Base-by-base conservation (phyloP, 2,797 vertebrate species). In the Coluber constrictor region DNA sequence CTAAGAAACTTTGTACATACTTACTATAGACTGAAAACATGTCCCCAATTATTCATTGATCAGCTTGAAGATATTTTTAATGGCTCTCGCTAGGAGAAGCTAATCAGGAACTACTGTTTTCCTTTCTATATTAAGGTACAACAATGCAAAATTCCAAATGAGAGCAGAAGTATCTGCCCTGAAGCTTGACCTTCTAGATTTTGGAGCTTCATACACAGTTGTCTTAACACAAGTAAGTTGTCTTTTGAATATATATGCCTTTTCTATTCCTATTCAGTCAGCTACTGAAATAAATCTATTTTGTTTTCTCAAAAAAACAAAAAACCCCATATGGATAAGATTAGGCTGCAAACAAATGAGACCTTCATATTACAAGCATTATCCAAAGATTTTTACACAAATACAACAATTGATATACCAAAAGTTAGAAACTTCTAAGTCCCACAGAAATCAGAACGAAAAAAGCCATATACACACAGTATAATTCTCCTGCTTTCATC, bases 101-200 rank as follows among this genome's bases (percentile, higher is more conserved):
- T 97, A 96, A 96, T 93, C 92, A 88, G 32, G 61, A 93, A 96
- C 93, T 91, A 51, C 90, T 96, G 54, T 95, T 13, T 90, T 92
- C 15, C 5, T 95, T 74, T 7, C 94, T 93, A 90, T 92, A 20
- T 93, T 90, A 94, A 94, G 98, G 91, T 99, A 99, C 90, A 56
- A 90, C 57, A 27, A 90, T 4, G 98, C 98, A 66, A 93, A 56
- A 43, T 98, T 98, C 96, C 90, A 83, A 63, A 94, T 87, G 9
- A 92, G 90, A 79, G 90, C 55, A 13, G 92, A 90, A 20, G 47
- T 92, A 1, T 98, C 98, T 88, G 1, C 32, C 16, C 90, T 99
- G 51, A 93, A 98, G 93, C 96, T 99, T 55, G 99, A 98, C 55
- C 97, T 99, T 83, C 97, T 99, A 87, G 98, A 99, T 96, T 99